Base-by-base conservation (phyloP, 2,888 invertebrate genomes). In the Halictus ligatus region DNA sequence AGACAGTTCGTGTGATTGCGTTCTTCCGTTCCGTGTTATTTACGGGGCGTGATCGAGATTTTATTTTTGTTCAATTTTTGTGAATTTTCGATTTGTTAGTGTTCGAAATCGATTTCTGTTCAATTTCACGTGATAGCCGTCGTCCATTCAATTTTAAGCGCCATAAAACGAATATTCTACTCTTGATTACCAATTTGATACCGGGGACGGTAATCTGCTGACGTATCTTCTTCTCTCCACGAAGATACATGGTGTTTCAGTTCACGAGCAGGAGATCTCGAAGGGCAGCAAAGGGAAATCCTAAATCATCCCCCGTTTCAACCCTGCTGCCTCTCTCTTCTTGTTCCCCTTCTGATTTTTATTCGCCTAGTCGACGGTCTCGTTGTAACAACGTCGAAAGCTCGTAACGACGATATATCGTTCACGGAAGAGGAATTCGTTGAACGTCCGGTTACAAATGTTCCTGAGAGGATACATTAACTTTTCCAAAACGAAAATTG, bases 241-340 rank as follows among this genome's bases (percentile, higher is more conserved):
- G 58, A 69, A 10, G 21, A 60, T 73, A 71, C 77, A 35, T 46
- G 78, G 72, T 81, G 85, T 54, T 46, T 29, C 40, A 35, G 40
- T 29, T 60, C 29, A 29, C 48, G n/a, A 48, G 46, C 78, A 48
- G 75, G 50, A 35, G 50, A 72, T 80, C 78, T 78, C 75, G 48
- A 48, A 35, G 83, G 71, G 88, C 85, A 79, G 88, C 87, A 75
- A 78, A 83, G 75, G 81, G 85, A 81, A 83, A 86, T 88, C 88
- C 89, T 87, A 88, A 90, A 89, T 91, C 90, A 91, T 90, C 83
- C 86, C 82, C 85, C 76, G 85, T 90, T 87, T 84, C 74, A 29
- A 15, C 50, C 54, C 40, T 40, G 43, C 60, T 50, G n/a, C 58
- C n/a, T 69, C 43, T 35, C 13, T 69, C 43, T 35, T 8, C 64